Evolutionary conservation across 2,888 invertebrate species (phyloP), one percentile per base, ranked within the genome.

Genomic region (Yponomeuta cagnagella): DNA sequence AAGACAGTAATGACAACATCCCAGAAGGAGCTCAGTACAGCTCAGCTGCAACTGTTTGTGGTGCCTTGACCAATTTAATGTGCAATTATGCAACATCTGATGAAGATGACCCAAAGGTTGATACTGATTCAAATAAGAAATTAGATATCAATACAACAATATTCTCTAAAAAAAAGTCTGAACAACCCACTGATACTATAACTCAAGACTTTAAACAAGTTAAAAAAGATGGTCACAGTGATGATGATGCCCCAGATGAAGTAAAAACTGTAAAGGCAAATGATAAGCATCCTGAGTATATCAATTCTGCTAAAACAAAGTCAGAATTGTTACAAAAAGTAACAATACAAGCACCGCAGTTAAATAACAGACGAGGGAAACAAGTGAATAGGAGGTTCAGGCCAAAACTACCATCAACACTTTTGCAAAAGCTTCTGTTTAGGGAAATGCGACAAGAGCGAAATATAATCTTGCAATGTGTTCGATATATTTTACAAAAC

Each of bases 401-500:
- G 73, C 75, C 77, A 48, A 84, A 85, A 78, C 70, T 88, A 74
- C 92, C 90, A 74, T 92, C 93, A 58, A 95, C 95, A 15, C 88
- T 96, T 75, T 86, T 96, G 70, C 94, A 95, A 77, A 95, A 94
- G 80, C 85, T 98, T 43, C 88, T 98, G 71, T 94, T 94, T 69
- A 93, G 93, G 72, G 97, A 98, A 82, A 97, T 98, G 76, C 93
- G 95, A 74, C 96, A 96, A 77, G 98, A 98, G 86, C 93, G 98
- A 70, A 98, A 98, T 87, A 92, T 96, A 68, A 93, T 98, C 70
- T 92, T 97, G 48, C 98, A 98, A 83, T 98, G 98, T 89, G 94
- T 98, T 58, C 94, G 96, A 75, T 94, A 95, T 89, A 94, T 97
- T 70, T 94, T 96, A 48, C 93, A 95, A 74, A 95, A 96, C 77